Conservation (phyloP, 2,888 invertebrate species). For the Glyphotaelius pellucidus region DNA sequence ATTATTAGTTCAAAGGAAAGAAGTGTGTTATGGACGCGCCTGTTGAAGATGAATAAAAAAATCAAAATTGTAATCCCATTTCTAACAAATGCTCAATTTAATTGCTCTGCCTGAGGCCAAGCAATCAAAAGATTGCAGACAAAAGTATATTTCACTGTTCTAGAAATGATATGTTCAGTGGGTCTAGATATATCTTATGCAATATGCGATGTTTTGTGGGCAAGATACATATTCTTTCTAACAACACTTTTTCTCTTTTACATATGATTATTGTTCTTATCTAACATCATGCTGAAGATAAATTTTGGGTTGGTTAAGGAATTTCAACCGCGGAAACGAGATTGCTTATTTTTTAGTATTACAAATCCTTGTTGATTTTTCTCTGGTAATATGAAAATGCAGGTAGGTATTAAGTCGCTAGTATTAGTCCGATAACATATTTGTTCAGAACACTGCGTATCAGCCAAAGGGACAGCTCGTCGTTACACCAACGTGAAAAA, state of each 20-base stretch:
- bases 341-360: not conserved
- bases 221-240: constrained; percentile 19
- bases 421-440: not conserved
- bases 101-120: too few species aligned
- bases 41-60: too few species aligned
- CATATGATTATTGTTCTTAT: not conserved
- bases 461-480: not conserved
- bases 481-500: not conserved
- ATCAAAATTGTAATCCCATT: too few species aligned
- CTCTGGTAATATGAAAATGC: not conserved
- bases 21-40: too few species aligned
- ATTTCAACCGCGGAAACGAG: not conserved
- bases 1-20: not conserved
- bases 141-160: not conserved
- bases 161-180: not conserved
- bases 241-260: constrained; percentile 26
- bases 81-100: too few species aligned
- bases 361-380: not conserved
- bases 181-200: constrained; percentile 14
- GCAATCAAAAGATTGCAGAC: too few species aligned
- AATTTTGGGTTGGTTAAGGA: not conserved
- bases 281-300: constrained; percentile 7
- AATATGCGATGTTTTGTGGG: constrained; percentile 3
- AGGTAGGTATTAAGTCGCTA: not conserved
- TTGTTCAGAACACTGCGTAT: not conserved